phyloP scores from a whole-genome alignment of 2,113 vertebrate species.

The Hiodon tergisus region DNA sequence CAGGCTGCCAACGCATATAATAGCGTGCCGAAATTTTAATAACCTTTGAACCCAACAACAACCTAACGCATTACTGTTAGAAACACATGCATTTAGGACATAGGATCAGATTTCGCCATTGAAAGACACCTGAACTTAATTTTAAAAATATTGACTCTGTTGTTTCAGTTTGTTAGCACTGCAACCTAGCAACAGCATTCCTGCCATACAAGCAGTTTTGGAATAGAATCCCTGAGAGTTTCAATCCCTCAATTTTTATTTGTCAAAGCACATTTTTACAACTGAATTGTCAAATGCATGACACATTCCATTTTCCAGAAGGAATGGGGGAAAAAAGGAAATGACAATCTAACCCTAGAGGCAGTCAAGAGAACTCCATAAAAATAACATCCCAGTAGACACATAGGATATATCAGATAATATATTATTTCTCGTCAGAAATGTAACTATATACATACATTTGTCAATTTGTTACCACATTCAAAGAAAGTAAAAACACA shows the following conservation, averaged over 20 bases:
- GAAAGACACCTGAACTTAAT: background rate
- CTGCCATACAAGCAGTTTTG: background rate
- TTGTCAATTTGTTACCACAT: no score
- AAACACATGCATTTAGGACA: background rate
- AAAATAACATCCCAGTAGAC: no score
- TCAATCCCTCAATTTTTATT: background rate
- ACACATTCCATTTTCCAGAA: no score
- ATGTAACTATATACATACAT: no score
- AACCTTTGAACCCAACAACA: conserved; percentile 29
- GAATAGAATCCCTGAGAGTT: background rate
- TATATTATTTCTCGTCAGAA: no score
- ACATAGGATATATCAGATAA: no score
- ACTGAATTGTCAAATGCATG: background rate
- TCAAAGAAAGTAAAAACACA: no score
- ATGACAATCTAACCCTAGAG: no score
- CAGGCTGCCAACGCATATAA: conserved; percentile 18
- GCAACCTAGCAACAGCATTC: background rate
- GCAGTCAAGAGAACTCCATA: no score
- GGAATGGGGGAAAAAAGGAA: no score
- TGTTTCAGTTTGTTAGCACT: background rate
- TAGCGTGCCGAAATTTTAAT: conserved; percentile 28
- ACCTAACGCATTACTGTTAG: background rate
- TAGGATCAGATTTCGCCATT: background rate
- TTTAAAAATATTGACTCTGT: background rate
- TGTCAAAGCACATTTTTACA: background rate